Evolutionary conservation across 2,797 vertebrate genomes (phyloP).

Genomic region (Morus bassanus): DNA sequence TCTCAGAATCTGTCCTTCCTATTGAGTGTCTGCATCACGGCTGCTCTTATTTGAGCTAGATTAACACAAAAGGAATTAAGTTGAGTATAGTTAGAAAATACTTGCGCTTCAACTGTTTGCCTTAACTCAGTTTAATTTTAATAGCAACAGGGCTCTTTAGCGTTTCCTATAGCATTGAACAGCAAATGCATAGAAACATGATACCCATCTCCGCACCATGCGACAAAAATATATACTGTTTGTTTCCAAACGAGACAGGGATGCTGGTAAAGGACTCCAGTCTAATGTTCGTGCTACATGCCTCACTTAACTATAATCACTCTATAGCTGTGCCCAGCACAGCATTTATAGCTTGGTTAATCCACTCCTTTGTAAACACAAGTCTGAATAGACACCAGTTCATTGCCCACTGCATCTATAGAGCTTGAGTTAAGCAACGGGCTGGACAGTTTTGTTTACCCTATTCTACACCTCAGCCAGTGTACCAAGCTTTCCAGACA

Average conservation of each 20-base stretch:
- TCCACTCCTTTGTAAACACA: background rate
- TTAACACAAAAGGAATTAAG: background rate
- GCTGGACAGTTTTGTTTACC: background rate
- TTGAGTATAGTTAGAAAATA: background rate
- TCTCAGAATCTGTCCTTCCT: background rate
- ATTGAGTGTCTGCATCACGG: background rate
- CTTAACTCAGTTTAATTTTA: background rate
- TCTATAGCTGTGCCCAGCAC: background rate
- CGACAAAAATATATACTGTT: background rate
- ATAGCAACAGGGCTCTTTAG: background rate
- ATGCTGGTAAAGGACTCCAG: background rate
- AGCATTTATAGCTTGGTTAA: background rate
- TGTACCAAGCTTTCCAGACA: background rate
- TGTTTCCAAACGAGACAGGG: background rate
- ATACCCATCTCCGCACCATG: fast-evolving
- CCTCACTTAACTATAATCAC: background rate
- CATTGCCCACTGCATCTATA: background rate
- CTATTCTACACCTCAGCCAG: background rate
- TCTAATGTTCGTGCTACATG: background rate
- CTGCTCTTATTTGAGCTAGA: background rate
- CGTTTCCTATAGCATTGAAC: background rate
- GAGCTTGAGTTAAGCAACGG: background rate
- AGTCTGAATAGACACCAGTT: background rate
- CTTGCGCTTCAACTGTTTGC: background rate
- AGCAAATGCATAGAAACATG: background rate